Evolutionary conservation across 2,797 vertebrate genomes (phyloP), one percentile per base, ranked within the genome.

Genomic region (Knipowitschia caucasica): DNA sequence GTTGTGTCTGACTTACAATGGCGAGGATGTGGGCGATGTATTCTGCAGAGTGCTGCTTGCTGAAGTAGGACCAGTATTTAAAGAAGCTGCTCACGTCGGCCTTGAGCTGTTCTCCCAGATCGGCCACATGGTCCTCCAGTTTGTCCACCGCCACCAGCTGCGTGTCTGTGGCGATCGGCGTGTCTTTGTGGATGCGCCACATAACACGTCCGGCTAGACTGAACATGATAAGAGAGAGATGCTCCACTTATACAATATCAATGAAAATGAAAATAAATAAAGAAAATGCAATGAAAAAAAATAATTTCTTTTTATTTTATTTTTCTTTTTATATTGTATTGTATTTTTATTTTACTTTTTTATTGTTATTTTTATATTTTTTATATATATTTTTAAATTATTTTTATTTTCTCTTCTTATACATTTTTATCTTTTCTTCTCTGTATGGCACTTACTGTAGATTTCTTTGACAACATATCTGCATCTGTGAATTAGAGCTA

Each of bases 161-260:
- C 67, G 86, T 85, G 65, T 98, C 95, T 0, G 92, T 86, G 14
- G 88, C 89, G 10, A 93, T 78, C 0, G 90, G 87, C 7, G 91
- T 92, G 78, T 93, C 88, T 81, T 91, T 90, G 70, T 92, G 91
- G 0, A 94, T 83, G 20, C 91, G 89, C 96, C 96, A 98, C 76
- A 98, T 50, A 72, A 95, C 88, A 3, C 92, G 92, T 0, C 93
- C 94, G 1, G 93, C 94, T 80, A 99, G 86, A 52, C 96, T 99
- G 77, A 9, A 3, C 5, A 11, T 8, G 3, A 7, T 26, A 17
- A 24, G 14, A 42, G 10, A 35, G 4, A 7, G 29, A 27, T 30
- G 8, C 7, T 10, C n/a, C 21, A 25, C 17, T 39, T 39, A 39
- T 39, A 18, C 9, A 39, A 20, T 21, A 39, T 18, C 18, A n/a